Evolutionary conservation across 2,797 vertebrate genomes (phyloP), one percentile per base, ranked within the genome.

Genomic region (Acanthurus tractus): DNA sequence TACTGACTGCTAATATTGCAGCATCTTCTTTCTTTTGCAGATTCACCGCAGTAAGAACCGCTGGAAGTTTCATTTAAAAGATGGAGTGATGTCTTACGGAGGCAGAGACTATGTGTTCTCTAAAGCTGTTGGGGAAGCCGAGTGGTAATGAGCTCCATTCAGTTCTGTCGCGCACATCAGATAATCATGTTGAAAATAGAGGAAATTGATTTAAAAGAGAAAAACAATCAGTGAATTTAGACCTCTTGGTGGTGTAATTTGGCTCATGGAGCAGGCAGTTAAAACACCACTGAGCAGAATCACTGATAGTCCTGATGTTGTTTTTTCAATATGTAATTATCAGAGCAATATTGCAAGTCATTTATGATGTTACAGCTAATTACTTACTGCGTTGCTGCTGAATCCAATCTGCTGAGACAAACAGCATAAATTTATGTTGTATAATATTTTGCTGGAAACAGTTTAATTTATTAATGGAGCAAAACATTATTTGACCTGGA

Each of bases 31-130:
- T 63, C 9, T 73, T 3, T 85, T 85, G 61, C 90, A 99, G 98
- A 98, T 99, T 90, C 98, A 99, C 86, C 96, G 98, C 88, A 98
- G 95, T 84, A 99, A 99, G 93, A 99, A 99, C 93, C 97, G 96
- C 81, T 99, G 98, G 98, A 99, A 98, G 93, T 99, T 99, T 90
- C 98, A 94, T 88, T 92, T 99, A 90, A 99, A 98, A 90, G 97
- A 99, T 49, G 98, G 97, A 46, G 95, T 99, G 76, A 98, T 99
- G 97, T 96, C 96, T 89, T 97, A 97, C 45, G 91, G 93, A 34
- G 97, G 98, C 63, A 97, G 96, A 87, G 98, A 99, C 86, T 97
- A 98, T 20, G 96, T 98, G 70, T 99, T 99, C 91, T 96, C 98
- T 34, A 99, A 98, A 95, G 98, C 98, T 36, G 85, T 97, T 40